Conservation (phyloP, 92 coral and sea anemone genomes). For the Parazoanthus swiftii region DNA sequence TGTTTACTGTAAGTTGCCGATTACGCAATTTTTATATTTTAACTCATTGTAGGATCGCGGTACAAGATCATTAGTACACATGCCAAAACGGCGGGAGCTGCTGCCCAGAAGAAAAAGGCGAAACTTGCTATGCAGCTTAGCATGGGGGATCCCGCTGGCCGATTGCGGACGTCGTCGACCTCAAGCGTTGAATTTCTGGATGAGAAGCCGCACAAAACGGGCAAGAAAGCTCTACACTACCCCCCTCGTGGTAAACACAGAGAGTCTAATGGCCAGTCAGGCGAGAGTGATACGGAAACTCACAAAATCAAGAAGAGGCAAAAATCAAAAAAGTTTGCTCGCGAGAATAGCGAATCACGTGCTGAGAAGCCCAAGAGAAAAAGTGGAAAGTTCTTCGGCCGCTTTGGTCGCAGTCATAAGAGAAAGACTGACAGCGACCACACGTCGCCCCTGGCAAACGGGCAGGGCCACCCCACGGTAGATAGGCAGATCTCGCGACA, state of each 20-base stretch:
- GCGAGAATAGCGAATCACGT: conserved; percentile 25
- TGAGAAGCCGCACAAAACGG: conserved; percentile 18
- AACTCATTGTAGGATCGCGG: conserved; percentile 12
- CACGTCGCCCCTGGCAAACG: conserved; percentile 19
- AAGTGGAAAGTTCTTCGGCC: conserved; percentile 35
- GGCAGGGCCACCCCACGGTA: conserved; percentile 1
- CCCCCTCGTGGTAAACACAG: neutral
- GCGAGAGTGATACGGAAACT: conserved; percentile 27
- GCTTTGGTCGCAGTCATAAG: conserved; percentile 41
- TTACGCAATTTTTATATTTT: neutral
- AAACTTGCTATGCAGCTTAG: conserved; percentile 38
- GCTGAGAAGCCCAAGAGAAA: conserved; percentile 34
- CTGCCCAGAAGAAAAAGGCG: conserved; percentile 35
- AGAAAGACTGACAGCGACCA: conserved; percentile 18
- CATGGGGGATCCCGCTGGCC: conserved; percentile 34
- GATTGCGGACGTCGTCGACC: conserved; percentile 23
- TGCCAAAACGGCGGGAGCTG: conserved; percentile 26
- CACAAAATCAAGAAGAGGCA: conserved; percentile 34
- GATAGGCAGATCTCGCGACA: conserved; percentile 13
- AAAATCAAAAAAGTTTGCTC: conserved; percentile 17
- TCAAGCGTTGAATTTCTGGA: conserved; percentile 35
- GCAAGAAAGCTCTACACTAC: neutral
- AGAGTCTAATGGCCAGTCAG: conserved; percentile 18
- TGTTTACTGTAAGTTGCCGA: too few species aligned
- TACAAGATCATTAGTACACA: conserved; percentile 40